These are phyloP conservation scores for Meiosimyza platycephala DNA, from an alignment of 2,888 invertebrate species.

Conservation along the genomic window DNA sequence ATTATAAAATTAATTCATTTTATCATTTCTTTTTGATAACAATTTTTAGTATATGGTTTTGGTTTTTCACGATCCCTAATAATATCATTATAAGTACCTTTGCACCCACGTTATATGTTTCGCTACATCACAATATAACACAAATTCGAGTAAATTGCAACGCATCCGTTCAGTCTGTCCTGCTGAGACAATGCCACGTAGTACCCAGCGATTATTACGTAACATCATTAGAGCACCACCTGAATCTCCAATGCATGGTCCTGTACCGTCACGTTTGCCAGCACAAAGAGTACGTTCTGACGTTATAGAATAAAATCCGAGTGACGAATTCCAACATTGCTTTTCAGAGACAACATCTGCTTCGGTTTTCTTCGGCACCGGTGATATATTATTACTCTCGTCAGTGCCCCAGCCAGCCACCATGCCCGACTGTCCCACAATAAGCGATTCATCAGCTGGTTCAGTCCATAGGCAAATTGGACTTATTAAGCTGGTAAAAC, in stretches of 20 bases:
- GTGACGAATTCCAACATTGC: constrained; percentile 67
- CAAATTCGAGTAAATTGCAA: constrained; percentile 73
- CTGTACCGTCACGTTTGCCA: constrained; percentile 59
- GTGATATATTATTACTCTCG: constrained; percentile 49
- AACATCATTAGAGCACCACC: constrained; percentile 71
- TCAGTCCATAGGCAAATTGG: constrained; percentile 64
- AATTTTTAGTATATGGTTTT: too few species aligned
- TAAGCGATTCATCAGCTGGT: constrained; percentile 49
- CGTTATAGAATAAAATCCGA: constrained; percentile 51
- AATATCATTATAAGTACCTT: too few species aligned
- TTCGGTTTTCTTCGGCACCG: constrained; percentile 65
- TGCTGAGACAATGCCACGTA: constrained; percentile 70
- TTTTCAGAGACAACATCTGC: constrained; percentile 69
- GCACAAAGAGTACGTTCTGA: constrained; percentile 61
- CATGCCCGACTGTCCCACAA: constrained; percentile 66
- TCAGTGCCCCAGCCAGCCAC: constrained; percentile 71
- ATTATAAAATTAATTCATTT: too few species aligned
- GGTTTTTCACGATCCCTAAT: too few species aligned
- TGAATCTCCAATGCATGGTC: constrained; percentile 70
- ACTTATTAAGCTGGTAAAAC: constrained; percentile 51
- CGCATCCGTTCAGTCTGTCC: constrained; percentile 63
- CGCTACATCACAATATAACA: constrained; percentile 76
- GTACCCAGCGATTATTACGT: constrained; percentile 63
- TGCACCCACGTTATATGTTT: constrained; percentile 70
- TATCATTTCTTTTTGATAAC: too few species aligned